Base-by-base conservation (phyloP, 2,113 vertebrate species). In the Sialia sialis region DNA sequence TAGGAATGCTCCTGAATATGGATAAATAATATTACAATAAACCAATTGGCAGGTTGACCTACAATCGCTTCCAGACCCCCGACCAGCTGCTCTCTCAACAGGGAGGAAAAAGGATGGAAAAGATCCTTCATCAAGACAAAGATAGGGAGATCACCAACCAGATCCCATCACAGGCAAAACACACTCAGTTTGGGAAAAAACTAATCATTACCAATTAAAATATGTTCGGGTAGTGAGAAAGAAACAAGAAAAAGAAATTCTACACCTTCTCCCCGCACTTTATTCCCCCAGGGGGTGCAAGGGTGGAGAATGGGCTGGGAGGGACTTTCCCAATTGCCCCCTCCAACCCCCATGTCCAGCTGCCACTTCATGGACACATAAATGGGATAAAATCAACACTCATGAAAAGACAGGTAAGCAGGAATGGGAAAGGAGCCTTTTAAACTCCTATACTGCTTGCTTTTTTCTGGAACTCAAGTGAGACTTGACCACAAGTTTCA, bases 311-410 rank as follows among this genome's bases (percentile, higher is more conserved):
- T 22, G 38, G n/a, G 16, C n/a, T 46, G 22, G 46, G 23, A 21
- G 38, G 46, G 19, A 30, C 19, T 19, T 16, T 89, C 29, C n/a
- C 39, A 74, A 16, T 19, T 38, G 15, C 20, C 36, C 1, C 14
- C 38, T 79, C 34, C 25, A 34, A 10, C 4, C 23, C 34, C 30
- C 9, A 0, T 7, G 12, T 51, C 36, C 36, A 67, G 43, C 10
- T 34, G 4, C 43, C 30, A 19, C 7, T 10, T 6, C 0, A 0
- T 9, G 21, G 69, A 12, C 25, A 41, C 7, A 43, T 30, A 46
- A 56, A 38, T 2, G 21, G 6, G 2, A 4, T 18, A 9, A 36
- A 74, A 34, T 7, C 12, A 73, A 3, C n/a, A 16, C 36, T 70
- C 41, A 43, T 13, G n/a, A 64, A 56, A 74, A 66, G 13, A n/a